Evolutionary conservation across 2,888 invertebrate species (phyloP), one percentile per base, ranked within the genome.

Genomic region (Miltochrista miniata): DNA sequence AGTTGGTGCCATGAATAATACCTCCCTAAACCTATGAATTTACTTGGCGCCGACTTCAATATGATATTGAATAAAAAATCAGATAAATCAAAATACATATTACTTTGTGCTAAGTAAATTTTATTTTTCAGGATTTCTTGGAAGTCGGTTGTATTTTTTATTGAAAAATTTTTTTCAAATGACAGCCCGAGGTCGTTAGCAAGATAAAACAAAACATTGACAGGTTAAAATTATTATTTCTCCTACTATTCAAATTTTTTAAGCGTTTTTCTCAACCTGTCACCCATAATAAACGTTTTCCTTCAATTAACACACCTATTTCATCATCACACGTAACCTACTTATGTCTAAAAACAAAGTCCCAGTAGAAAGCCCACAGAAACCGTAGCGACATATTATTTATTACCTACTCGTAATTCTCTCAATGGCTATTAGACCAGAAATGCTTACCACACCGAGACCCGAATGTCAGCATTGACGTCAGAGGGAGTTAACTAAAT

Each of bases 401-500:
- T 59, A 65, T 56, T 55, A 63, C n/a, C n/a, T n/a, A n/a, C 55
- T 68, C 62, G 70, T 71, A 71, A 74, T 59, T 73, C 66, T 64
- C 55, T 50, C 40, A 41, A 54, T 56, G 54, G 58, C 70, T 59
- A 68, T 74, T 76, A 70, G 61, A 62, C 55, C 63, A 63, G 62
- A 66, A 63, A 67, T 65, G 59, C 50, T 72, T 67, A 62, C 70
- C 64, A 64, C 69, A 55, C 43, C 50, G 43, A 79, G 73, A 73
- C 80, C 79, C 75, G 89, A 90, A 90, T 90, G 89, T 84, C 90
- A 88, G 80, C 70, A 74, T 83, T 90, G 85, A 89, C 90, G 90
- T 90, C 90, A 90, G 67, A 37, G 79, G 81, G 78, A 78, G 79
- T 73, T 68, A 61, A 76, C 85, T 87, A 86, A 82, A 87, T 83